These are phyloP conservation scores for Cassiopea xamachana DNA, from an alignment of 30 jellyfish, hydroid and myxozoan genomes.

Conservation along the genomic window DNA sequence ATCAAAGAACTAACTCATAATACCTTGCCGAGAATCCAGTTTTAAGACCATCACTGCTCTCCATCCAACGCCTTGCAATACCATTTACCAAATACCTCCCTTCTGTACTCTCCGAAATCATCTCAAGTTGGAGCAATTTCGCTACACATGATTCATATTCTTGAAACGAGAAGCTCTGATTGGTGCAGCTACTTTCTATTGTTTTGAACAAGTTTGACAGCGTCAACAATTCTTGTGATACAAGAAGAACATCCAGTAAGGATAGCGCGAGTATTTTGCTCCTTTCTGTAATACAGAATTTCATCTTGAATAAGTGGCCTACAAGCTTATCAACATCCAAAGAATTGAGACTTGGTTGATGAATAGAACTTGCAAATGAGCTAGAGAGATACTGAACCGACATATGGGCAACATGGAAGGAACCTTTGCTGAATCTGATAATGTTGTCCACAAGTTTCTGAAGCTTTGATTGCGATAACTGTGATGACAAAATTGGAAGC, in stretches of 20 bases:
- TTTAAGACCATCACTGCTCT: slow-evolving; percentile 16
- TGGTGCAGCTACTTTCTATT: slow-evolving; percentile 54
- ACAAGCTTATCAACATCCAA: slow-evolving; percentile 22
- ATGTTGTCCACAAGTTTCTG: slow-evolving; percentile 57
- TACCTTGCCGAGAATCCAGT: slow-evolving; percentile 28
- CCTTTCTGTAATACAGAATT: slow-evolving; percentile 51
- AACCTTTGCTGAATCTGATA: slow-evolving; percentile 63
- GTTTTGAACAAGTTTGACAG: slow-evolving; percentile 49
- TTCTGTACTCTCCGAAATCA: slow-evolving; percentile 49
- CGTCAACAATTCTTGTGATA: slow-evolving; percentile 37
- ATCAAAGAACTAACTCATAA: too few relatives aligned
- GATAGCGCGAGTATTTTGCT: slow-evolving; percentile 47
- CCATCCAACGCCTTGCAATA: slow-evolving; percentile 25
- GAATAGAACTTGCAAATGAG: slow-evolving; percentile 23
- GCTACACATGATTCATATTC: slow-evolving; percentile 50
- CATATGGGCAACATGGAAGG: slow-evolving; percentile 61
- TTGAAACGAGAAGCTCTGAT: slow-evolving; percentile 59
- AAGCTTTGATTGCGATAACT: slow-evolving; percentile 24
- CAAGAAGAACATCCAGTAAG: slow-evolving; percentile 41
- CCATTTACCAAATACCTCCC: slow-evolving; percentile 35
- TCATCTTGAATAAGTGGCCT: slow-evolving; percentile 29
- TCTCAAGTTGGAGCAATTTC: slow-evolving; percentile 30
- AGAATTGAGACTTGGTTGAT: slow-evolving; percentile 38
- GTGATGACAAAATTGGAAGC: slow-evolving; percentile 24
- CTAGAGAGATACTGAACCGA: slow-evolving; percentile 47